Conservation (phyloP, 2,113 vertebrate species). For the Zosterops hypoxanthus region DNA sequence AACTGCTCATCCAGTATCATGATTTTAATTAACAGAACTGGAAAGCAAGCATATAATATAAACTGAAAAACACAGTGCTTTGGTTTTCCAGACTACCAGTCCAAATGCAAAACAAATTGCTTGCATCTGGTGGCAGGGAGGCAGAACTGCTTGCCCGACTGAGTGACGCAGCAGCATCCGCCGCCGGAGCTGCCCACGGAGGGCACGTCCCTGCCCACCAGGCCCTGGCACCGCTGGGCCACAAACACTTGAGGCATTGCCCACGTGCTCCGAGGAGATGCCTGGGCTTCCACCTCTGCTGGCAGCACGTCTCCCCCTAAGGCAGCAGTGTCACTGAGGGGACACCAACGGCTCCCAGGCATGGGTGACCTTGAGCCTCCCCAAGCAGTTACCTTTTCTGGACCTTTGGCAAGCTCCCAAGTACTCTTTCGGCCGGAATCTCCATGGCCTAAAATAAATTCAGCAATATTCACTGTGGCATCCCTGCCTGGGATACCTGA, state of each 20-base stretch:
- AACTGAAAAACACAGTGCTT: neutral
- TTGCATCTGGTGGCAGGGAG: neutral
- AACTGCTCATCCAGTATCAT: conserved; percentile 7
- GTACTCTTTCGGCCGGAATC: conserved; percentile 12
- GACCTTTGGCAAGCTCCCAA: conserved; percentile 48
- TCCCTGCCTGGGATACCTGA: neutral
- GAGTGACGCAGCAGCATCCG: neutral
- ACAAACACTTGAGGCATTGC: neutral
- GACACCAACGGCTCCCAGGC: neutral
- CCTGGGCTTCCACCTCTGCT: neutral
- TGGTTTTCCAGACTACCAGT: neutral
- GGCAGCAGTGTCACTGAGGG: neutral
- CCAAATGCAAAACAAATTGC: conserved; percentile 29
- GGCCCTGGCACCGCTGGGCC: neutral
- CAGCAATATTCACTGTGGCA: neutral
- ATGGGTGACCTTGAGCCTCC: conserved; percentile 40
- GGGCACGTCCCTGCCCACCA: neutral
- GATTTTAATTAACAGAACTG: conserved; percentile 44
- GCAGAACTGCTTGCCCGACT: neutral
- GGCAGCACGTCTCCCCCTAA: fast-evolving
- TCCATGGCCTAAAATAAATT: conserved; percentile 34
- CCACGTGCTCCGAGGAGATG: neutral
- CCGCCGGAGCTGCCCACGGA: neutral
- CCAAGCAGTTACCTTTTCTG: conserved; percentile 55
- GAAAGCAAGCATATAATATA: conserved; percentile 16